phyloP scores from a whole-genome alignment of 1,140 invertebrate genomes.

The Drosophila baimaii region DNA sequence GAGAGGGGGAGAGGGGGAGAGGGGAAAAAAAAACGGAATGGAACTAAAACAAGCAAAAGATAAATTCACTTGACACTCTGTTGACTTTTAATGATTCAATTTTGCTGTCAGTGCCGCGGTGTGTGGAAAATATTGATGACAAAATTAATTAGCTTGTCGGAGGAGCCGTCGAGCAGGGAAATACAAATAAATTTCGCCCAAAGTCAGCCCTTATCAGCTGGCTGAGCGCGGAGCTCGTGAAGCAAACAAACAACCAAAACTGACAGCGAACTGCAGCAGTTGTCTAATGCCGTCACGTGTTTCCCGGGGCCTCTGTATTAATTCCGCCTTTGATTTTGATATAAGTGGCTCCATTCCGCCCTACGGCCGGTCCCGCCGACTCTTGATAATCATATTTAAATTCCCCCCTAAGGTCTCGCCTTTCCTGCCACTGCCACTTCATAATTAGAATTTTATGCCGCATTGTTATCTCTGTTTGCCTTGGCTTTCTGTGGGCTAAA shows the following conservation, averaged over 20 bases:
- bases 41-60: slow-evolving; percentile 48
- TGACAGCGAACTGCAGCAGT: slow-evolving; percentile 36
- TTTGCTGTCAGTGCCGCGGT: slow-evolving; percentile 56
- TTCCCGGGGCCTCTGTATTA: not conserved
- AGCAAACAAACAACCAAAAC: slow-evolving; percentile 6
- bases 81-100: slow-evolving; percentile 81
- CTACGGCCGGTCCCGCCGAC: not conserved
- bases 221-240: not conserved
- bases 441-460: slow-evolving; percentile 75
- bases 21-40: slow-evolving; percentile 7
- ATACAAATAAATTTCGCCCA: slow-evolving; percentile 32
- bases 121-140: slow-evolving; percentile 70
- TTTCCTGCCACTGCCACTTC: slow-evolving; percentile 18
- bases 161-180: slow-evolving; percentile 21
- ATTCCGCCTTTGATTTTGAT: slow-evolving; percentile 37
- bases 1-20: slow-evolving; percentile 8
- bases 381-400: slow-evolving; percentile 31
- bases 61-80: slow-evolving; percentile 65
- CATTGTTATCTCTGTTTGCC: slow-evolving; percentile 72
- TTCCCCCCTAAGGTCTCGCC: slow-evolving; percentile 1
- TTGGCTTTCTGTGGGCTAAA: slow-evolving; percentile 41
- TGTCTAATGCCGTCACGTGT: slow-evolving; percentile 36
- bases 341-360: slow-evolving; percentile 9
- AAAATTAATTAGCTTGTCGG: slow-evolving; percentile 76
- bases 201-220: slow-evolving; percentile 38